These are phyloP conservation scores for Lethrus apterus DNA, from an alignment of 1,140 invertebrate species.

Conservation along the genomic window DNA sequence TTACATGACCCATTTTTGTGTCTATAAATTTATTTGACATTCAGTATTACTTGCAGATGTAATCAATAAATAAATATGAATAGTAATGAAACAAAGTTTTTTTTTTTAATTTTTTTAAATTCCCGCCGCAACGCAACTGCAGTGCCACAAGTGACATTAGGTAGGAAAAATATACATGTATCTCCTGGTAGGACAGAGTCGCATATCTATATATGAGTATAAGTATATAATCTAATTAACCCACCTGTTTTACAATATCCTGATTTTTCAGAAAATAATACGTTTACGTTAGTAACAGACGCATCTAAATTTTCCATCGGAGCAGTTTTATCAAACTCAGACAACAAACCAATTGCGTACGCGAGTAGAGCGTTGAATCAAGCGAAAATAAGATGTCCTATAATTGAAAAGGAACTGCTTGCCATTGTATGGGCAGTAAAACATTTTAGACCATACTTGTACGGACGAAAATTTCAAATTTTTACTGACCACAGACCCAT, in stretches of 20 bases:
- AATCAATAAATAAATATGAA: too few relatives aligned
- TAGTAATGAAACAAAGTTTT: too few relatives aligned
- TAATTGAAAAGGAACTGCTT: conserved; percentile 34
- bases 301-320: conserved; percentile 28
- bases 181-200: too few relatives aligned
- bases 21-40: too few relatives aligned
- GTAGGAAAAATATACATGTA: too few relatives aligned
- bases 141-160: too few relatives aligned
- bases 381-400: conserved; percentile 7
- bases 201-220: too few relatives aligned
- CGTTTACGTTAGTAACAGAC: conserved; percentile 21
- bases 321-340: conserved; percentile 25
- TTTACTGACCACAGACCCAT: conserved; percentile 6
- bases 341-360: conserved; percentile 33
- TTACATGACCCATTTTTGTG: too few relatives aligned
- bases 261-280: conserved; percentile 7
- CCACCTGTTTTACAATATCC: conserved; percentile 10
- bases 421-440: conserved; percentile 21
- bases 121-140: too few relatives aligned
- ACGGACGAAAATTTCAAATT: conserved; percentile 8
- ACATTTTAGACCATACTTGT: conserved; percentile 8
- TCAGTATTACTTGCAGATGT: too few relatives aligned
- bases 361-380: conserved; percentile 33
- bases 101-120: too few relatives aligned
- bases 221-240: too few relatives aligned